Evolutionary conservation across 2,797 vertebrate species (phyloP).

Genomic region (Danio albolineatus): DNA sequence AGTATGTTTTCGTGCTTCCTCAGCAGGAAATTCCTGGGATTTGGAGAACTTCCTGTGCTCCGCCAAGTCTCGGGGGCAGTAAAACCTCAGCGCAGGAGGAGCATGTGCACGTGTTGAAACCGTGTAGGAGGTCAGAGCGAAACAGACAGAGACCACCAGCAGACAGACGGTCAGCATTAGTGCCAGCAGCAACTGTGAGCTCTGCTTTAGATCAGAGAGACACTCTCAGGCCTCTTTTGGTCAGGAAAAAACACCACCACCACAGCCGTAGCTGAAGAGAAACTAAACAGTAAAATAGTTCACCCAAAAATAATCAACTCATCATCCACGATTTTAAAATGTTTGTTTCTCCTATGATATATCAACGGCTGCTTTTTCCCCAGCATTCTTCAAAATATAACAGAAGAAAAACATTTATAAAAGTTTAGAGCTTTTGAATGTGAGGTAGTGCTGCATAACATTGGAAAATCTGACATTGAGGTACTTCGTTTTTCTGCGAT

Average conservation of each 20-base stretch:
- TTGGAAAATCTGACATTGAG: no score
- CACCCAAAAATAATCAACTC: no score
- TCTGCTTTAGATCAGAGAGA: constrained; percentile 50
- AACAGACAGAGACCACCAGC: constrained; percentile 32
- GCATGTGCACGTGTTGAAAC: constrained; percentile 8
- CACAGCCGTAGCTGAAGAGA: background rate
- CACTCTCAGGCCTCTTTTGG: constrained; percentile 52
- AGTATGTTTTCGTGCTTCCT: constrained; percentile 56
- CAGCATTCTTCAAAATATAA: no score
- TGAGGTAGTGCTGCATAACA: no score
- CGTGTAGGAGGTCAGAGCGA: constrained; percentile 24
- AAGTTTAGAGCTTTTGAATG: no score
- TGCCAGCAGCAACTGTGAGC: constrained; percentile 38
- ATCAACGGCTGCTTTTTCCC: no score
- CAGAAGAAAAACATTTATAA: no score
- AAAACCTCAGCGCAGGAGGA: constrained; percentile 13
- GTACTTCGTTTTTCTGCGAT: no score
- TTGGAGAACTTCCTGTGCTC: constrained; percentile 57
- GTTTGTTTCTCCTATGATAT: no score
- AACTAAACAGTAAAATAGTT: background rate
- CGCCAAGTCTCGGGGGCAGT: constrained; percentile 24
- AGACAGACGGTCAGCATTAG: constrained; percentile 40
- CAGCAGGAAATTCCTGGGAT: constrained; percentile 66
- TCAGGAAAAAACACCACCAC: background rate
- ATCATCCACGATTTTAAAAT: no score